Base-by-base conservation (phyloP, 2,888 invertebrate species). In the Pasiphila rectangulata region DNA sequence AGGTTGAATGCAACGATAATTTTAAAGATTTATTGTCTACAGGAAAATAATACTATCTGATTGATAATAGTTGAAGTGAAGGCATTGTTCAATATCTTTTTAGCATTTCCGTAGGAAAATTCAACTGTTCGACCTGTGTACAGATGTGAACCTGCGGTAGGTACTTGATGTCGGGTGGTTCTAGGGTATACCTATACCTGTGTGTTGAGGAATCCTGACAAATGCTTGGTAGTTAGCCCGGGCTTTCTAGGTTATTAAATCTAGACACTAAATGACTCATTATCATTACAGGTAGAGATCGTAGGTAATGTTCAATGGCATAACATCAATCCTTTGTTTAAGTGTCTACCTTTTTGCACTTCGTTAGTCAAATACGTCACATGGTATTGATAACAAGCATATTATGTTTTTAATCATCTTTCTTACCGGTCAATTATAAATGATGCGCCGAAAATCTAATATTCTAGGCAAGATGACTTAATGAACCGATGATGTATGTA, bases 321-420 rank as follows among this genome's bases (percentile, higher is more conserved):
- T 32, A 41, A 30, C 32, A 47, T 37, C 13, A 42, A 42, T 42
- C 41, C 41, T 47, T 47, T 47, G 47, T 42, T 30, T 39, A 13
- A 39, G 9, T 10, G 10, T 13, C 4, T 32, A 30, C 21, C 23
- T 23, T 24, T 17, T 34, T 24, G 24, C 32, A 32, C 23, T 34
- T 17, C 24, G 12, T 34, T 34, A n/a, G 15, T 10, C 32, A 41
- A 23, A 16, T 29, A 44, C 37, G 32, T 32, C 32, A 32, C 32
- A 16, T 30, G 16, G 32, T 32, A 19, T 32, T 32, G 36, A 36
- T 24, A 35, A 36, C 36, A 23, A 36, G 36, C 23, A 36, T 23
- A 24, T 16, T 24, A 23, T 32, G 32, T 32, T 32, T 19, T 17
- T 32, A n/a, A 30, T 30, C 32, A 32, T 10, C 30, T 17, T 7